Conservation (phyloP, 2,113 vertebrate genomes). For the Balaenoptera acutorostrata region DNA sequence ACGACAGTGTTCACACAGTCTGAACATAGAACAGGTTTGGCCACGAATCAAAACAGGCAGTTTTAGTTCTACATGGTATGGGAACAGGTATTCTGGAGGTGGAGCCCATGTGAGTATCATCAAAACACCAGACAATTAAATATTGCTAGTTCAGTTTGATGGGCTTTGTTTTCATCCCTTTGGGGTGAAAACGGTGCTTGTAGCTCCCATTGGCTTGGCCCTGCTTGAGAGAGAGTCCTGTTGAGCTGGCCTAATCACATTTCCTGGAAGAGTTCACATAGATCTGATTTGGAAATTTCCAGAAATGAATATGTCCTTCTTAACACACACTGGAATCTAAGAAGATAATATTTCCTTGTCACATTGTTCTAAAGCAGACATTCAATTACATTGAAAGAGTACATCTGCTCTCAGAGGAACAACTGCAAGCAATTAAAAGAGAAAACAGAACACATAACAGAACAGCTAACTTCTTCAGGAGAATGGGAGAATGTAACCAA, state of each 20-base stretch:
- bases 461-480: neutral
- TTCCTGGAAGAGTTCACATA: neutral
- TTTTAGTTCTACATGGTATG: neutral
- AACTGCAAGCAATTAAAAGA: constrained; percentile 27
- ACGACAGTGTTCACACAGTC: neutral
- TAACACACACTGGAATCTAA: neutral
- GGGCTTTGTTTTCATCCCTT: neutral
- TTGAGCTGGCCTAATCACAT: neutral
- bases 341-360: neutral
- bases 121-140: neutral
- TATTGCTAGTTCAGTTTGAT: neutral
- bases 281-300: neutral
- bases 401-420: neutral
- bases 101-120: neutral
- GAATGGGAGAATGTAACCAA: neutral
- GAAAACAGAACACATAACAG: neutral
- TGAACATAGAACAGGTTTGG: neutral
- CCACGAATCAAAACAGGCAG: neutral
- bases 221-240: neutral
- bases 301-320: neutral
- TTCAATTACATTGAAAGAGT: constrained; percentile 50
- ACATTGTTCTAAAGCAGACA: constrained; percentile 18
- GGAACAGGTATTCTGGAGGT: neutral
- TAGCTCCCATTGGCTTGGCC: neutral
- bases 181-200: neutral